Base-by-base conservation (phyloP, 2,797 vertebrate species). In the Miopithecus talapoin region DNA sequence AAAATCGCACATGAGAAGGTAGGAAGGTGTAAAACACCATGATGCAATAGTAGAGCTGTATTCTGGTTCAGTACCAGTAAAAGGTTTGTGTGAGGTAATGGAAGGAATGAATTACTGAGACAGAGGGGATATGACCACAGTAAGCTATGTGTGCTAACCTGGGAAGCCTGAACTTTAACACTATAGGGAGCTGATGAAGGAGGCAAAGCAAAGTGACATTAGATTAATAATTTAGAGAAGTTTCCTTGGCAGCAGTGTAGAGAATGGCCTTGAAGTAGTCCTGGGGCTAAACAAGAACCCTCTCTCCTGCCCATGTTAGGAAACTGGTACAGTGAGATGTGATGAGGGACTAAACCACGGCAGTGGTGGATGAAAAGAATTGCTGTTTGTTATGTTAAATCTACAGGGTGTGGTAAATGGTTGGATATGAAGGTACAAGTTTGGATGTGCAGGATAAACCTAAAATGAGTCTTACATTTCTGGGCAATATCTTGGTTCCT, bases 41-140 rank as follows among this genome's bases (percentile, higher is more conserved):
- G 72, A 79, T 46, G 30, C 89, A 85, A 78, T 39, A 12, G 39
- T 6, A 78, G 50, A 81, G 43, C n/a, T 90, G 26, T 59, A 6
- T 48, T 81, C 57, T 90, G 2, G 26, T 41, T 95, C 33, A 14
- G 30, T 57, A 26, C 86, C n/a, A 22, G n/a, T 19, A 28, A 85
- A 50, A 59, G 57, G 64, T 59, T 57, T 36, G 8, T 57, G 41
- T 96, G 93, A 96, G 43, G 85, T 88, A 55, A 92, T 90, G 85
- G 96, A 97, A 96, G 64, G 33, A 96, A 74, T 91, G 90, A 86
- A 74, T 84, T 41, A n/a, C 10, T 17, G 24, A 91, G 86, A 88
- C 85, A 86, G 78, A 53, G 74, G 55, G 74, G 17, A 41, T 53
- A 76, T 70, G 68, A 80, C 86, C 83, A 91, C 81, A 85, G 50